Base-by-base conservation (phyloP, 2,888 invertebrate species). In the Oscheius sp. region DNA sequence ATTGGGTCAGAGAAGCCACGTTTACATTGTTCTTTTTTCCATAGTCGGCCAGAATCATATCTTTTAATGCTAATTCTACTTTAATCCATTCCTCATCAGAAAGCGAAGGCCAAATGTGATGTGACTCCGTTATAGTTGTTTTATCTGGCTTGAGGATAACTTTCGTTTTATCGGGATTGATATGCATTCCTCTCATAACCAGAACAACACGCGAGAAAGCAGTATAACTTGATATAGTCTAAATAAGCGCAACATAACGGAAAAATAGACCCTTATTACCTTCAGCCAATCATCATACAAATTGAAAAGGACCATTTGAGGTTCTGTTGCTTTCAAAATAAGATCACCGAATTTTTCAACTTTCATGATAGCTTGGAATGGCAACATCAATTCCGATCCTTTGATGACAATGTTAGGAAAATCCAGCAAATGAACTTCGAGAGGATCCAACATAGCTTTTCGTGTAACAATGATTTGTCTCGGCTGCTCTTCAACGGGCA, bases 321-420 rank as follows among this genome's bases (percentile, higher is more conserved):
- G 99, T 89, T 99, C 99, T 0, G 97, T 99, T 0, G 99, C 99
- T 90, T 99, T 99, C 71, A 99, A 91, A 87, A 99, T 99, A 74
- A 99, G 91, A 91, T 99, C 99, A 72, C 99, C 99, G 88, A 99
- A 98, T 91, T 99, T 99, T 91, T 99, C 99, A 61, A 99, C 83
- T 56, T 85, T 84, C 87, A 87, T 87, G 59, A 87, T 86, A 21
- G 87, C 98, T 90, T 99, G 96, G 93, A 99, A 99, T 0, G 99
- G 99, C 85, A 99, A 90, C 90, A 99, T 98, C 77, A 99, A 91
- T 89, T 99, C 99, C 0, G 96, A 97, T 0, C 99, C 99, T 90
- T 99, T 99, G 91, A 99, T 99, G 73, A 99, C 98, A 89, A 99
- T 99, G 90, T 99, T 99, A 16, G 99, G 99, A 91, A 99, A 99